A percentile compares a stretch with the other conserved stretches of the same genome.
Evolutionary conservation across 53 echinoderm and acorn worm genomes (phyloP).

Genomic region (Actinopyga echinites): DNA sequence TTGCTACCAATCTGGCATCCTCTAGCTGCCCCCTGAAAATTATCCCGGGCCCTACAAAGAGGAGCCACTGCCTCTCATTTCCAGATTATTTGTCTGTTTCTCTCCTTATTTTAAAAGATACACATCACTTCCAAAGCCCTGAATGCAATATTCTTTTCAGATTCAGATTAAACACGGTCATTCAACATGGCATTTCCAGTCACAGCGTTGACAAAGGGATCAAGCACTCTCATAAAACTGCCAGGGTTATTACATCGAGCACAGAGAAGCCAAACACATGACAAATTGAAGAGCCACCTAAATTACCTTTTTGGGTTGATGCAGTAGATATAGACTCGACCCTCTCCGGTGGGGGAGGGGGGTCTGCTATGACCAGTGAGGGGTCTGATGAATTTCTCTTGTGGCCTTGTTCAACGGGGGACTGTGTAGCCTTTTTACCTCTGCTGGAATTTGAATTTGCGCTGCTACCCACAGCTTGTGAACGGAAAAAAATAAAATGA

Average conservation of each 20-base stretch:
- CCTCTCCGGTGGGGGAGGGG: constrained; percentile 86
- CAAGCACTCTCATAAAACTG: not conserved
- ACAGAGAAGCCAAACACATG: not conserved
- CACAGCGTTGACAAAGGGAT: not conserved
- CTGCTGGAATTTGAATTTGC: constrained; percentile 11
- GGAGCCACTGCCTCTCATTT: too few relatives aligned
- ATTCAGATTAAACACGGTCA: too few relatives aligned
- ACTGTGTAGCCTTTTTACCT: constrained; percentile 24
- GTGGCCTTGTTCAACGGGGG: constrained; percentile 58
- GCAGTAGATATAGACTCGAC: constrained; percentile 72
- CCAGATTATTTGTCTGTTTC: too few relatives aligned
- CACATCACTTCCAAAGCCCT: too few relatives aligned
- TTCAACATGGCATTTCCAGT: not conserved
- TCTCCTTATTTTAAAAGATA: too few relatives aligned
- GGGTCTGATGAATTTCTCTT: constrained; percentile 91
- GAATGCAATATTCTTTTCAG: too few relatives aligned
- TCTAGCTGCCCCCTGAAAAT: too few relatives aligned
- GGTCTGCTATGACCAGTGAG: constrained; percentile 58
- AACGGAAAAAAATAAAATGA: constrained; percentile 12
- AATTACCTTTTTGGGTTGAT: constrained; percentile 50
- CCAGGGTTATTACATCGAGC: not conserved
- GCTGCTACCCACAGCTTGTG: not conserved
- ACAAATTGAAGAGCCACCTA: constrained; percentile 24
- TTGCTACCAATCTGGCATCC: too few relatives aligned
- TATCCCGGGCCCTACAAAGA: too few relatives aligned